A percentile compares a stretch with the other conserved stretches of the same genome.
These are phyloP conservation scores for Aquatica leii DNA, from an alignment of 2,888 invertebrate genomes.

Conservation along the genomic window DNA sequence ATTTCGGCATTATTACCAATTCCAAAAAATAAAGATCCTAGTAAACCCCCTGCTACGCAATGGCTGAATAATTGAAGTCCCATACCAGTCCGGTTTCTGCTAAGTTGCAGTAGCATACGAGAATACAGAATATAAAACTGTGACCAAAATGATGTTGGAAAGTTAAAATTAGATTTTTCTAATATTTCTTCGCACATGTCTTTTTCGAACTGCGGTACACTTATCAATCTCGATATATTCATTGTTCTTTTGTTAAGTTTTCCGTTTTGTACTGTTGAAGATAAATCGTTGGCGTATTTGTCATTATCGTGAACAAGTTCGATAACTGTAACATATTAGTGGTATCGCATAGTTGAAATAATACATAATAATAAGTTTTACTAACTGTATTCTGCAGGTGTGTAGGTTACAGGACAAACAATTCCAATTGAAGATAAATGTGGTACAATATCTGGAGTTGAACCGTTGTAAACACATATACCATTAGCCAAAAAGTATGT, in stretches of 20 bases:
- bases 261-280: constrained; percentile 58
- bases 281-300: constrained; percentile 51
- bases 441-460: constrained; percentile 73
- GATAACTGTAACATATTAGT: constrained; percentile 55
- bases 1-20: constrained; percentile 67
- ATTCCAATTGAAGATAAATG: constrained; percentile 71
- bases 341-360: too few species aligned
- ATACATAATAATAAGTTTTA: background rate
- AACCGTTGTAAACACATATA: constrained; percentile 73
- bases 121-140: constrained; percentile 65
- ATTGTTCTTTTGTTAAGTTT: constrained; percentile 50
- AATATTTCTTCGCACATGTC: constrained; percentile 28
- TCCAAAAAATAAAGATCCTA: constrained; percentile 67
- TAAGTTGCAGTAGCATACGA: constrained; percentile 65
- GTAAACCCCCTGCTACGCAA: constrained; percentile 62
- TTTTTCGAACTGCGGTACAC: background rate
- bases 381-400: constrained; percentile 76
- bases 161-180: constrained; percentile 54
- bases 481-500: constrained; percentile 66
- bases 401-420: constrained; percentile 78
- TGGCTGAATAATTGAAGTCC: constrained; percentile 69
- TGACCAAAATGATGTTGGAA: constrained; percentile 64
- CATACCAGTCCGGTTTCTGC: constrained; percentile 63
- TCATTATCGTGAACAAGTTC: constrained; percentile 56
- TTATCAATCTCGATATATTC: background rate